phyloP scores from a whole-genome alignment of 2,113 vertebrate species.

The Cololabis saira region DNA sequence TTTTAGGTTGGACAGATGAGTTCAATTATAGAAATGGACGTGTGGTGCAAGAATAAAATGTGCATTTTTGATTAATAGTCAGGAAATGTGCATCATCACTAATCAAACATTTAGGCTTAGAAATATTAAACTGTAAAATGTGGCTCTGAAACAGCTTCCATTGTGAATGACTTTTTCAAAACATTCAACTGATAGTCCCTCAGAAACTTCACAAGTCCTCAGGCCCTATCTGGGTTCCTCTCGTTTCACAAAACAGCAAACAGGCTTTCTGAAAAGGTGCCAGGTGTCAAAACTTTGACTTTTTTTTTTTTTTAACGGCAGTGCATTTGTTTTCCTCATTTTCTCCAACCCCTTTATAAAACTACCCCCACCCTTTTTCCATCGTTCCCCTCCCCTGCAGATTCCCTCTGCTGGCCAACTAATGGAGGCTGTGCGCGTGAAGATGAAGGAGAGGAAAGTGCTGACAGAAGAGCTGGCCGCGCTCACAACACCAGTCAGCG shows the following conservation, averaged over 20 bases:
- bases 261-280: constrained; percentile 50
- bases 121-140: background rate
- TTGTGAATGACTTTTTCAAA: constrained; percentile 41
- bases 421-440: constrained; percentile 88
- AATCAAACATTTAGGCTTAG: constrained; percentile 12
- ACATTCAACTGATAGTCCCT: constrained; percentile 41
- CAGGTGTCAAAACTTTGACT: constrained; percentile 55
- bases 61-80: background rate
- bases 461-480: constrained; percentile 88
- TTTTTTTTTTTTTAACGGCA: constrained; percentile 31
- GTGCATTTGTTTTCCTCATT: constrained; percentile 68
- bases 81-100: background rate
- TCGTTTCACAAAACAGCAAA: constrained; percentile 46
- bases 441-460: constrained; percentile 93
- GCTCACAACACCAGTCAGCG: constrained; percentile 81
- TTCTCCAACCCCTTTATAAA: constrained; percentile 74
- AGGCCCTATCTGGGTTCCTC: constrained; percentile 35
- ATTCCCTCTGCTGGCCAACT: constrained; percentile 89
- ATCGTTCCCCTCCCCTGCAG: constrained; percentile 82
- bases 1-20: background rate
- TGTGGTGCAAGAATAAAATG: background rate
- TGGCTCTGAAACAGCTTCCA: constrained; percentile 19
- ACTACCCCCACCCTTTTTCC: constrained; percentile 39
- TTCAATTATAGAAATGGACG: background rate
- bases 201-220: constrained; percentile 48